Evolutionary conservation across 2,888 invertebrate genomes (phyloP).

Genomic region (Altica lythri): DNA sequence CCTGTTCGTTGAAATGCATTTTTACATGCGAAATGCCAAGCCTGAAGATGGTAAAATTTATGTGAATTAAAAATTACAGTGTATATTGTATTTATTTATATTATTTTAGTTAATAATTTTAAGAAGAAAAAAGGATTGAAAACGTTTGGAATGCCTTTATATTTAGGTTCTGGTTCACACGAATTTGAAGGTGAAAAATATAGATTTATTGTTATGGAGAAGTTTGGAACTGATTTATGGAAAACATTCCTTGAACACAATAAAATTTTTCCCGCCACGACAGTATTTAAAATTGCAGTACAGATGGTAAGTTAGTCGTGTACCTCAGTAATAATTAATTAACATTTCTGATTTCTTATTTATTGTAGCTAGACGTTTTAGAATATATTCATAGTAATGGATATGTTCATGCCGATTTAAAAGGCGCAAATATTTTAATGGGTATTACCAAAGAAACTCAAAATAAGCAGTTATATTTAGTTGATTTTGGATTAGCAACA

Average conservation of each 20-base stretch:
- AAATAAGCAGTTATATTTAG: slow-evolving; percentile 75
- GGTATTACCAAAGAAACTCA: slow-evolving; percentile 69
- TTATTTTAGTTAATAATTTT: slow-evolving; percentile 70
- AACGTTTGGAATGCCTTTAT: slow-evolving; percentile 82
- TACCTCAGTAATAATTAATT: background rate
- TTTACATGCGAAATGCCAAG: slow-evolving; percentile 79
- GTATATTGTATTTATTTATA: background rate
- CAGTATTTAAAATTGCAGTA: slow-evolving; percentile 78
- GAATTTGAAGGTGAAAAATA: slow-evolving; percentile 76
- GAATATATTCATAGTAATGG: slow-evolving; percentile 91
- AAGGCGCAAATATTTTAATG: slow-evolving; percentile 90
- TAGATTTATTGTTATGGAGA: slow-evolving; percentile 87
- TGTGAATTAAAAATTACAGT: background rate
- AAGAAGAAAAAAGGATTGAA: slow-evolving; percentile 69
- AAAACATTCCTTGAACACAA: slow-evolving; percentile 72
- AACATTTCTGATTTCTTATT: too few species aligned
- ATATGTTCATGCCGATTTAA: slow-evolving; percentile 95
- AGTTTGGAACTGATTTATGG: slow-evolving; percentile 86
- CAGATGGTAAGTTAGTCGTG: slow-evolving; percentile 73
- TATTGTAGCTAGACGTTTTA: slow-evolving; percentile 78
- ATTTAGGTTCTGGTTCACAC: slow-evolving; percentile 83
- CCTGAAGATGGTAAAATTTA: slow-evolving; percentile 68
- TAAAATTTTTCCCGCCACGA: slow-evolving; percentile 69
- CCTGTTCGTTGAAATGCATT: slow-evolving; percentile 91
- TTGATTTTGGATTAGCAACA: slow-evolving; percentile 92